Evolutionary conservation across 2,797 vertebrate species (phyloP), one percentile per base, ranked within the genome.

Genomic region (Fistularia commersonii): DNA sequence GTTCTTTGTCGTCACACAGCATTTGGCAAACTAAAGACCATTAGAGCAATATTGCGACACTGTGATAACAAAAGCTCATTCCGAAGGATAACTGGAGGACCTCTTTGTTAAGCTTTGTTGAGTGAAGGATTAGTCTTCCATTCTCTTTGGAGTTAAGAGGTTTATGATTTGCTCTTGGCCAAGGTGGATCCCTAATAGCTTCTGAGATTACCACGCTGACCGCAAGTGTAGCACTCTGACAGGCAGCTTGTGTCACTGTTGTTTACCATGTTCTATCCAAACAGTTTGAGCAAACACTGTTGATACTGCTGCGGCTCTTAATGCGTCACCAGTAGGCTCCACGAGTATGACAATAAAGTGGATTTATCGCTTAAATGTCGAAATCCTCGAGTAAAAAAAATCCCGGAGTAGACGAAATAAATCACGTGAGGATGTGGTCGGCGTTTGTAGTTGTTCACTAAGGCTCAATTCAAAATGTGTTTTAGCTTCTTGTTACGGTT

Each of bases 91-190:
- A 62, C n/a, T 54, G 31, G 45, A 52, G 52, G 43, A 51, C 39
- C 49, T 36, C 23, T 11, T 35, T 63, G 48, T 48, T 64, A 52
- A 71, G 60, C 76, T 72, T 54, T 67, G 54, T 63, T 43, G 53
- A 71, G 57, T 62, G 57, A 59, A 60, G 74, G 77, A 79, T 82
- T 84, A 79, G 55, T 48, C 44, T 9, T 64, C 69, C 59, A 69
- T 72, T 77, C 66, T 69, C 67, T 66, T 53, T 60, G 54, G 47
- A 64, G 59, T 54, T 82, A 84, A 82, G 82, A 82, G 76, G 76
- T 76, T 84, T 82, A 79, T 41, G 48, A 39, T 57, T 51, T 64
- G 57, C 68, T 66, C 55, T 64, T 54, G 70, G 54, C 48, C 48
- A 60, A 66, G 69, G 65, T 64, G 51, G 57, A 39, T 59, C 50